Percentiles rank a stretch among this genome's conserved stretches.
Evolutionary conservation across 2,113 vertebrate genomes (phyloP).

Genomic region (Macquaria australasica): DNA sequence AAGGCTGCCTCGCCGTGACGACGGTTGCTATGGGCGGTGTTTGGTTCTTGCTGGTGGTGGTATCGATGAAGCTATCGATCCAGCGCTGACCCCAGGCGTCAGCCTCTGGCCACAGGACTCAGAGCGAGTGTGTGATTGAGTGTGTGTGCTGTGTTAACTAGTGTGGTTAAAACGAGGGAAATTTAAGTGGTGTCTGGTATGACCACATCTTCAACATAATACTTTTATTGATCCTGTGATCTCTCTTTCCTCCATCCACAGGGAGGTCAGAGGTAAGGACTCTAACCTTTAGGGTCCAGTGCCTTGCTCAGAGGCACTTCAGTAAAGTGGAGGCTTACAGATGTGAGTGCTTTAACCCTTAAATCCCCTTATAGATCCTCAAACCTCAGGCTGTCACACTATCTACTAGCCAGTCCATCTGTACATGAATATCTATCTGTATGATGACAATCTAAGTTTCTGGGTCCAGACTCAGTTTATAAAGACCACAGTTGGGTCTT

Average conservation of each 20-base stretch:
- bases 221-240: not conserved
- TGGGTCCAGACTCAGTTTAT: not conserved
- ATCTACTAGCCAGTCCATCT: not conserved
- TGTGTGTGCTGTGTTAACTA: not conserved
- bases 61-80: constrained; percentile 31
- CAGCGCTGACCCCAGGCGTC: not conserved
- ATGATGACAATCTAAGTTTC: not conserved
- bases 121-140: not conserved
- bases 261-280: not conserved
- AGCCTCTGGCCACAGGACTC: not conserved
- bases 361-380: too few relatives aligned
- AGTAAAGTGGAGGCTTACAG: not conserved
- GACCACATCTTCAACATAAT: not conserved
- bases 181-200: not conserved
- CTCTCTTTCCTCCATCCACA: not conserved
- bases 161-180: not conserved
- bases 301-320: not conserved
- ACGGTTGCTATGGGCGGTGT: constrained; percentile 16
- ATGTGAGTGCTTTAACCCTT: not conserved
- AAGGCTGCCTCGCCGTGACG: not conserved
- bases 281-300: not conserved
- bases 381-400: not conserved
- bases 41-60: constrained; percentile 25
- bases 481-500: not conserved
- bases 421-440: not conserved